phyloP scores from a whole-genome alignment of 2,888 invertebrate species.

The Stenotaenia linearis region DNA sequence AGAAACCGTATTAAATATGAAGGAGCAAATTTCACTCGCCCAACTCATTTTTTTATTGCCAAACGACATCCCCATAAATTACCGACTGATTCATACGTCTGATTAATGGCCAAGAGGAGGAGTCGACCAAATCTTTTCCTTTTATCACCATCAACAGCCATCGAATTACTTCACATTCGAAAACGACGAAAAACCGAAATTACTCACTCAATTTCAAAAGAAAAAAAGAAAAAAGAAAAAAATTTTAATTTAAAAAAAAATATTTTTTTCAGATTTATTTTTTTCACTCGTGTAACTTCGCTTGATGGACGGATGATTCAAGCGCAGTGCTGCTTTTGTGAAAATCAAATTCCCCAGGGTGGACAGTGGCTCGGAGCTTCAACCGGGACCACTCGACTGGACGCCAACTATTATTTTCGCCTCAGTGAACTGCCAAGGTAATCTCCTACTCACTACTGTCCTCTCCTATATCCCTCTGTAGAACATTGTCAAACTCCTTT shows the following conservation, averaged over 20 bases:
- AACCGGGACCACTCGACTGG: background rate
- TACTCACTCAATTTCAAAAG: background rate
- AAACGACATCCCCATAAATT: background rate
- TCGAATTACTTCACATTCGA: background rate
- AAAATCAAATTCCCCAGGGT: background rate
- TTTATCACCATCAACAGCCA: background rate
- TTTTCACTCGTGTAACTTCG: background rate
- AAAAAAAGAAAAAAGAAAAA: background rate
- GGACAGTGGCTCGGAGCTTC: background rate
- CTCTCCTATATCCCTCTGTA: background rate
- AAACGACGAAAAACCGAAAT: background rate
- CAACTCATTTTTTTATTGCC: background rate
- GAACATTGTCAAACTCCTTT: background rate
- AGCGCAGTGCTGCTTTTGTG: background rate
- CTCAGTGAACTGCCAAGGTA: background rate
- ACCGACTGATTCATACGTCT: background rate
- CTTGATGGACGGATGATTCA: background rate
- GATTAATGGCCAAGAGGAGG: background rate
- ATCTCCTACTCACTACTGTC: background rate
- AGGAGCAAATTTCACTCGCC: background rate
- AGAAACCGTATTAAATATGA: background rate
- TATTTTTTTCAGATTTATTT: no score
- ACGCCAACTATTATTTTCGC: background rate
- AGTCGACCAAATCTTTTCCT: background rate
- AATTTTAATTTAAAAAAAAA: background rate